Base-by-base conservation (phyloP, 1,140 invertebrate genomes). In the Tetraneura akinire region DNA sequence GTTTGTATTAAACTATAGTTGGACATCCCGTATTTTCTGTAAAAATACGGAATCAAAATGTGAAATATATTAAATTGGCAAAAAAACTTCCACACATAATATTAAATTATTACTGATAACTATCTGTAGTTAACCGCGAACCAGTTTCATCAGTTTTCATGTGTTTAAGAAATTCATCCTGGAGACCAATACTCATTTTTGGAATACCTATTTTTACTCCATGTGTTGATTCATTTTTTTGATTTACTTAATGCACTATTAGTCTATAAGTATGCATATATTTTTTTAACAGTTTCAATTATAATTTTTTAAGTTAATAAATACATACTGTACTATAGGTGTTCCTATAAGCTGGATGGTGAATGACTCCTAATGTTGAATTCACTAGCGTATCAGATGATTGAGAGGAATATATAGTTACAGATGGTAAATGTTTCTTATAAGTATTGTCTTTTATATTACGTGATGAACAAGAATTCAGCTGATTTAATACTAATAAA, bases 401-500 rank as follows among this genome's bases (percentile, higher is more conserved):
- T 47, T 45, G 51, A 23, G 51, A 37, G 2, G 74, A 47, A 57
- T 78, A 78, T 21, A 47, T 62, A 1, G 74, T 45, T 6, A 51
- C 13, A 8, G 68, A 71, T 37, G 68, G 8, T n/a, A 37, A 18
- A n/a, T 78, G 55, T 47, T 78, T 78, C 45, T 78, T 78, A 29
- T 4, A 47, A 0, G 14, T 29, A 78, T 78, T 57, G 23, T 62
- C 74, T 29, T 9, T 62, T 26, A 37, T 23, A 14, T 42, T 62
- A 1, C 42, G 74, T 13, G 55, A 78, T 0, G 55, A 78, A 62
- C 37, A 29, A 23, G 71, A 64, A 29, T 53, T 49, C 14, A 82
- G 1, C 21, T 81, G 51, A 53, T 81, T 82, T 18, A 87, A 84
- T 81, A 87, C 86, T 55, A 82, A 71, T 14, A 83, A 78, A 16